phyloP scores from a whole-genome alignment of 2,888 invertebrate genomes.

The Anorthoa munda region DNA sequence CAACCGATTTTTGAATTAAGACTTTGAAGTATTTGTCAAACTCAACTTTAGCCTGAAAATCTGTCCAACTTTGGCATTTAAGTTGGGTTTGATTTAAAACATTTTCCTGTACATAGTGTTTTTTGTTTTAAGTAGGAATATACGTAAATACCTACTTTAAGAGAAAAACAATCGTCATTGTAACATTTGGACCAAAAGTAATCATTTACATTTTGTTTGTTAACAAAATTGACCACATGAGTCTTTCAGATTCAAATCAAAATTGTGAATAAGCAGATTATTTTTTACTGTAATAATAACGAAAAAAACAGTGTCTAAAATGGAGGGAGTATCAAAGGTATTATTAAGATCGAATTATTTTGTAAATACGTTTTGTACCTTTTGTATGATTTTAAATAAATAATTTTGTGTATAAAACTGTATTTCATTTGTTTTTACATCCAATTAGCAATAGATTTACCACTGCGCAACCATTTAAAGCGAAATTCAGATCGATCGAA shows the following conservation, averaged over 20 bases:
- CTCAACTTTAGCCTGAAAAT: not conserved
- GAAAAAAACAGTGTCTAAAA: not conserved
- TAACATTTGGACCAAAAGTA: not conserved
- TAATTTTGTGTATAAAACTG: conserved; percentile 6
- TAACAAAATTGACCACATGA: not conserved
- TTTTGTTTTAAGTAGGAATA: conserved; percentile 6
- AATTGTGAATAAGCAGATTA: not conserved
- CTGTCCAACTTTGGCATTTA: not conserved
- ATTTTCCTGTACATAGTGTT: conserved; percentile 39
- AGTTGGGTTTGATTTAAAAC: no score
- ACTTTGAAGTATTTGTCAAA: not conserved
- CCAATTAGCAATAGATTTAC: no score
- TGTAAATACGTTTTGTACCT: conserved; percentile 39
- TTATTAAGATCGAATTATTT: conserved; percentile 23
- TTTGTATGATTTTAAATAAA: conserved; percentile 37
- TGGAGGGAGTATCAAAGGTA: not conserved
- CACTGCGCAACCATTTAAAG: no score
- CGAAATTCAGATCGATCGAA: no score
- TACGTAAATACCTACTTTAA: not conserved
- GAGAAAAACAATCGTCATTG: not conserved
- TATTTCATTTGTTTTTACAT: not conserved
- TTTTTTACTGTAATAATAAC: conserved; percentile 1
- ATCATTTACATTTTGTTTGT: not conserved
- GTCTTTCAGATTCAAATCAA: not conserved
- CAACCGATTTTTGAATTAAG: not conserved